Base-by-base conservation (phyloP, 2,888 invertebrate genomes). In the Drosophila mimetica region DNA sequence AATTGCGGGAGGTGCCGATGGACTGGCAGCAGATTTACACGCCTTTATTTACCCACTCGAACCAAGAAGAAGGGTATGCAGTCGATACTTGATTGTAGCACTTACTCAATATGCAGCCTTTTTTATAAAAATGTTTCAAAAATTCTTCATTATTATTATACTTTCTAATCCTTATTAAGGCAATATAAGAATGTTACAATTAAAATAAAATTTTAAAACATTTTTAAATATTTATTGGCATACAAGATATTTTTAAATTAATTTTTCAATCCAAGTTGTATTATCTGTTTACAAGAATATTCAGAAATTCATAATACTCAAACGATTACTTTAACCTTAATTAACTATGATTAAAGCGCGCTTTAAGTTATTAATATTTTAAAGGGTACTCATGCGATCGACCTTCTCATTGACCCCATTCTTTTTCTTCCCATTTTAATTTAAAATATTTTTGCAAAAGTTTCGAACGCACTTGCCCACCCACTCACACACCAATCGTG, bases 1-100 rank as follows among this genome's bases (percentile, higher is more conserved):
- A 55, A 6, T 4, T 7, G 36, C 25, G 53, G 54, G 22, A 25
- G 54, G n/a, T 28, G 34, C 18, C n/a, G 18, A 8, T 25, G 39
- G 42, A 66, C 71, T 76, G 28, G 22, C 58, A 30, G 39, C 81
- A 75, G 65, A 77, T 66, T 83, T 79, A 69, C 77, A 74, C 50
- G 71, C 69, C 61, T 79, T 79, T 79, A 70, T 69, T 74, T 76
- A 39, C 55, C 55, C 51, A 69, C 54, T 36, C n/a, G 9, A 20
- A 22, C 18, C 46, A 37, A 34, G 32, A 11, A 14, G 18, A 20
- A 9, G 32, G 9, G 20, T 44, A 13, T 52, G 16, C 18, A 9
- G 9, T 13, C 13, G 4, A 30, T 46, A 2, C 30, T n/a, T 14
- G 7, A 9, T 25, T 28, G 20, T 2, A 1, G 2, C 28, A 22